phyloP scores from a whole-genome alignment of 2,797 vertebrate genomes.

The Adrianichthys oophorus region DNA sequence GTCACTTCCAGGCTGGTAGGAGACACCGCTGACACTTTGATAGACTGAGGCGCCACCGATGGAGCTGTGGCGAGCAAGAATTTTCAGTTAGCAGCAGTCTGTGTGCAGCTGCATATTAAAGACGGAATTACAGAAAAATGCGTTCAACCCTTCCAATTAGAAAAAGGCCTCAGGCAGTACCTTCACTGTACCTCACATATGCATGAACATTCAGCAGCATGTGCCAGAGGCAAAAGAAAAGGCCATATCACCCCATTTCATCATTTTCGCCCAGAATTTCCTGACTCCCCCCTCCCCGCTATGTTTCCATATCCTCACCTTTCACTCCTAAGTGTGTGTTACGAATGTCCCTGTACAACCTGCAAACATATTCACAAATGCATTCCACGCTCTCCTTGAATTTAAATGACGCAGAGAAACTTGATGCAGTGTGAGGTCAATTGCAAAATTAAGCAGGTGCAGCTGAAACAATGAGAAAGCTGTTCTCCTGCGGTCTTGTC shows the following conservation, averaged over 20 bases:
- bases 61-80: constrained; percentile 79
- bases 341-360: constrained; percentile 42
- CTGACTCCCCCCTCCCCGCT: constrained; percentile 21
- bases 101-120: constrained; percentile 22
- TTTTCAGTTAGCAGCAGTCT: constrained; percentile 1
- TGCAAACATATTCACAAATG: constrained; percentile 12
- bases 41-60: constrained; percentile 88
- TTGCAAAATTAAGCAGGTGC: constrained; percentile 11
- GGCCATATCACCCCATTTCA: constrained; percentile 70
- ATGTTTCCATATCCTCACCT: constrained; percentile 41
- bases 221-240: constrained; percentile 63
- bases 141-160: constrained; percentile 57
- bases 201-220: constrained; percentile 47
- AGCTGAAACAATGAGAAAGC: constrained; percentile 17
- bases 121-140: constrained; percentile 24
- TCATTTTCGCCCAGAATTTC: constrained; percentile 56
- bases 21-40: constrained; percentile 83
- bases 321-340: constrained; percentile 45
- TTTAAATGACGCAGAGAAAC: constrained; percentile 20
- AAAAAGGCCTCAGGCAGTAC: constrained; percentile 48
- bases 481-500: constrained; percentile 18
- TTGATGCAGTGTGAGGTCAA: constrained; percentile 17
- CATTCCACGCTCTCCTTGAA: constrained; percentile 26
- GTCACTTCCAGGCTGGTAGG: constrained; percentile 90
- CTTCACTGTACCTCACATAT: constrained; percentile 55